Conservation (phyloP, 2,888 invertebrate species). For the Drosophila ezoana region DNA sequence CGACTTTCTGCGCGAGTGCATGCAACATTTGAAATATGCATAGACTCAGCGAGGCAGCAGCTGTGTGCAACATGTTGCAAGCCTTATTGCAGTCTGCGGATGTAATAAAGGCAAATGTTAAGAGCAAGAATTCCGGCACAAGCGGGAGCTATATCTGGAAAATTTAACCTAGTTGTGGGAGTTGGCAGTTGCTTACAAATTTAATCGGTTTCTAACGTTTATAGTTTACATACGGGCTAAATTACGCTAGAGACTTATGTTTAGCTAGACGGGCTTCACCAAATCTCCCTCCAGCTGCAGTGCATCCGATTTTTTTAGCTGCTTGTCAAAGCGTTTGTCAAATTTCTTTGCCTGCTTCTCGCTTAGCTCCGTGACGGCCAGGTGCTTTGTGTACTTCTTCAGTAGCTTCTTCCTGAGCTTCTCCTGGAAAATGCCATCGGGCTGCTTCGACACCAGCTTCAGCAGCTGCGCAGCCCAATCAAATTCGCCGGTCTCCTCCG, state of each 20-base stretch:
- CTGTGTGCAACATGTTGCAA: slow-evolving; percentile 7
- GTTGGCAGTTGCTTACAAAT: slow-evolving; percentile 38
- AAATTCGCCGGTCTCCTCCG: slow-evolving; percentile 55
- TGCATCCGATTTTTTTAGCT: slow-evolving; percentile 88
- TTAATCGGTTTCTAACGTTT: slow-evolving; percentile 43
- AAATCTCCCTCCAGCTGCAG: slow-evolving; percentile 88
- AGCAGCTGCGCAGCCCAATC: slow-evolving; percentile 69
- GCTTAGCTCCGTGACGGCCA: slow-evolving; percentile 84
- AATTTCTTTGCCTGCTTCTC: slow-evolving; percentile 87
- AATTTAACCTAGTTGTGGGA: too few relatives aligned
- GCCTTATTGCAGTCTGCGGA: slow-evolving; percentile 3
- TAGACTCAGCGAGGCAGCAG: background rate
- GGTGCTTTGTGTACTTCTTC: slow-evolving; percentile 86
- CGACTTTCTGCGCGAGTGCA: slow-evolving; percentile 60
- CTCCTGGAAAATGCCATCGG: slow-evolving; percentile 89
- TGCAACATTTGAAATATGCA: slow-evolving; percentile 43
- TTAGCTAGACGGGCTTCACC: slow-evolving; percentile 81
- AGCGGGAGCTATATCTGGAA: too few relatives aligned
- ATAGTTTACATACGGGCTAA: slow-evolving; percentile 18
- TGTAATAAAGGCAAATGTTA: slow-evolving; percentile 27
- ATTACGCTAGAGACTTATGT: slow-evolving; percentile 33
- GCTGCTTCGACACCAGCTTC: slow-evolving; percentile 73
- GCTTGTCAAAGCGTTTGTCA: slow-evolving; percentile 90
- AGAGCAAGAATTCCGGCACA: background rate
- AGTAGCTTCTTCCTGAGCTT: slow-evolving; percentile 92